Evolutionary conservation across 2,888 invertebrate genomes (phyloP).

Genomic region (Thereva unica): DNA sequence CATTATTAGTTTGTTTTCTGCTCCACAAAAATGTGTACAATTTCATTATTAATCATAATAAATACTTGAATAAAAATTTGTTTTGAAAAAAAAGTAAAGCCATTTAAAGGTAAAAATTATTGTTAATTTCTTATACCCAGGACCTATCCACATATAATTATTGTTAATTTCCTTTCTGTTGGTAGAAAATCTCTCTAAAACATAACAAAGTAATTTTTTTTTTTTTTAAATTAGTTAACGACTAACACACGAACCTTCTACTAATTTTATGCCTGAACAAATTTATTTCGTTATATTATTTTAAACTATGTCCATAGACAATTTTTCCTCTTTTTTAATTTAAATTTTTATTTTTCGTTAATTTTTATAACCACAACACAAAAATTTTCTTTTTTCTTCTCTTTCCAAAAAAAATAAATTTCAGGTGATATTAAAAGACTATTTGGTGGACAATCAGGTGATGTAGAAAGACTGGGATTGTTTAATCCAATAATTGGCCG

Average conservation of each 20-base stretch:
- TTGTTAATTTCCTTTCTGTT: too few relatives aligned
- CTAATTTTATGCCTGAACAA: too few relatives aligned
- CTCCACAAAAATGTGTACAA: conserved; percentile 20
- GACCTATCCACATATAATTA: too few relatives aligned
- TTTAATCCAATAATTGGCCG: conserved; percentile 32
- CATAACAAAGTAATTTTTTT: too few relatives aligned
- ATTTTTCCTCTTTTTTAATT: too few relatives aligned
- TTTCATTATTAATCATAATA: conserved; percentile 11
- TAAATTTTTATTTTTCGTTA: too few relatives aligned
- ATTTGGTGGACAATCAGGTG: neutral
- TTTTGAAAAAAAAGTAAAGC: conserved; percentile 20
- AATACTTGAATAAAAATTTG: conserved; percentile 31
- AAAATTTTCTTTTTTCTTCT: conserved; percentile 13
- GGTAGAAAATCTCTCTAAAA: too few relatives aligned
- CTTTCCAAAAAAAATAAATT: conserved; percentile 24
- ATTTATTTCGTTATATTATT: too few relatives aligned
- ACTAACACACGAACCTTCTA: too few relatives aligned
- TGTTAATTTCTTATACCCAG: too few relatives aligned
- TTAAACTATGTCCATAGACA: too few relatives aligned
- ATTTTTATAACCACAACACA: neutral
- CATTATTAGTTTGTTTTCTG: neutral
- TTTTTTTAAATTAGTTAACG: too few relatives aligned
- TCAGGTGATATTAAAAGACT: conserved; percentile 17
- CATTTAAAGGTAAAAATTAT: neutral
- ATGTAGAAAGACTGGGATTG: conserved; percentile 12